phyloP scores from a whole-genome alignment of 2,113 vertebrate genomes.

The Phainopepla nitens region DNA sequence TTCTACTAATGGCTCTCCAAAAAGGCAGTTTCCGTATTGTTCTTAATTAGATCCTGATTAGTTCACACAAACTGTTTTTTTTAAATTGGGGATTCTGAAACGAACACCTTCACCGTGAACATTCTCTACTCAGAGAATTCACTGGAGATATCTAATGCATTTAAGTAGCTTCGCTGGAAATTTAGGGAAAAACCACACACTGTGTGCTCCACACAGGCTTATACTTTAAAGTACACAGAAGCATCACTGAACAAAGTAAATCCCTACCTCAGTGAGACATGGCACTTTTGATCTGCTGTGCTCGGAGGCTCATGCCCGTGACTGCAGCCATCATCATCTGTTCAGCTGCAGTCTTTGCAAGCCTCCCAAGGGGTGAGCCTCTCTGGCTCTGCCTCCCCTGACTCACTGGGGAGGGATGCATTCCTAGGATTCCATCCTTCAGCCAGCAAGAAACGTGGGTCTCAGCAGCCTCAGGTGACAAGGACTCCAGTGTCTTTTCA shows the following conservation, averaged over 20 bases:
- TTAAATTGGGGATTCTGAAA: neutral
- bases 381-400: neutral
- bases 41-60: neutral
- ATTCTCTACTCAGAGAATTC: neutral
- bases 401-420: neutral
- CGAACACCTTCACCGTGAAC: neutral
- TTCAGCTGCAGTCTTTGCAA: neutral
- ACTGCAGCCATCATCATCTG: neutral
- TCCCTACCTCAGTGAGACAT: neutral
- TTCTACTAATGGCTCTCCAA: neutral
- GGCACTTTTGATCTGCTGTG: neutral
- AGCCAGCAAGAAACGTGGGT: neutral
- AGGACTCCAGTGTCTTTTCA: neutral
- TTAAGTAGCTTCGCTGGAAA: neutral
- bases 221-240: neutral
- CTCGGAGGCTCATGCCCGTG: neutral
- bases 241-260: neutral
- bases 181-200: neutral
- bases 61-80: neutral
- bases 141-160: neutral
- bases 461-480: neutral
- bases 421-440: neutral
- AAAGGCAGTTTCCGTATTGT: neutral
- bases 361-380: rapidly evolving
- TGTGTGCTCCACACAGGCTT: neutral